phyloP scores from a whole-genome alignment of 2,888 invertebrate genomes.

The Myopa tessellatipennis region DNA sequence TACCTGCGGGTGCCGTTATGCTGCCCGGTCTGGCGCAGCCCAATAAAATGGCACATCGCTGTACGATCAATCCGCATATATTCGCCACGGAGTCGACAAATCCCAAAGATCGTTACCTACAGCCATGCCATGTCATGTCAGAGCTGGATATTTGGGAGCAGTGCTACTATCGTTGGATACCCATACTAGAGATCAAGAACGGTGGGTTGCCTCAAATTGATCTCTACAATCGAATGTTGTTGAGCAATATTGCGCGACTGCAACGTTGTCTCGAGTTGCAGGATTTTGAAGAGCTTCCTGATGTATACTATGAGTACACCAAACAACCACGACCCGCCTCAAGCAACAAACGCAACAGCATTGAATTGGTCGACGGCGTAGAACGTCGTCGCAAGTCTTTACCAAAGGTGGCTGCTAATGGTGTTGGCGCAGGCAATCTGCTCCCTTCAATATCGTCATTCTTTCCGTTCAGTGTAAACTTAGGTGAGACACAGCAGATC shows the following conservation, averaged over 20 bases:
- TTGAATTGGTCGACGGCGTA: conserved; percentile 62
- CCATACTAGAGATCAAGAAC: conserved; percentile 76
- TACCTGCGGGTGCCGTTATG: conserved; percentile 58
- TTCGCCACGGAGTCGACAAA: conserved; percentile 64
- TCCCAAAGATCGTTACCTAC: conserved; percentile 66
- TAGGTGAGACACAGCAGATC: conserved; percentile 63
- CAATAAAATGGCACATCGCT: conserved; percentile 48
- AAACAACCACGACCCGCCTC: conserved; percentile 52
- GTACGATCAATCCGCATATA: conserved; percentile 61
- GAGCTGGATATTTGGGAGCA: conserved; percentile 84
- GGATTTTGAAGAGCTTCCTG: conserved; percentile 64
- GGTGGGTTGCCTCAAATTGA: conserved; percentile 68
- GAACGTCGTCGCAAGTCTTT: conserved; percentile 56
- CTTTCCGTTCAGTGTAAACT: conserved; percentile 67
- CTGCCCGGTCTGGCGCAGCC: conserved; percentile 55
- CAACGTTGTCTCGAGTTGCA: conserved; percentile 66
- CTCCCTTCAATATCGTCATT: conserved; percentile 66
- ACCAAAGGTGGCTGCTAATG: conserved; percentile 46
- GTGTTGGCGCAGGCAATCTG: conserved; percentile 51
- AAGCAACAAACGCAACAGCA: conserved; percentile 47
- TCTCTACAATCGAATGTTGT: conserved; percentile 64
- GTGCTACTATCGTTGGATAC: conserved; percentile 91
- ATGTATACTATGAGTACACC: conserved; percentile 56
- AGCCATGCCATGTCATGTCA: conserved; percentile 71
- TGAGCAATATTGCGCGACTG: conserved; percentile 66